Evolutionary conservation across 2,113 vertebrate genomes (phyloP), one percentile per base, ranked within the genome.

Genomic region (Phrynosoma platyrhinos): DNA sequence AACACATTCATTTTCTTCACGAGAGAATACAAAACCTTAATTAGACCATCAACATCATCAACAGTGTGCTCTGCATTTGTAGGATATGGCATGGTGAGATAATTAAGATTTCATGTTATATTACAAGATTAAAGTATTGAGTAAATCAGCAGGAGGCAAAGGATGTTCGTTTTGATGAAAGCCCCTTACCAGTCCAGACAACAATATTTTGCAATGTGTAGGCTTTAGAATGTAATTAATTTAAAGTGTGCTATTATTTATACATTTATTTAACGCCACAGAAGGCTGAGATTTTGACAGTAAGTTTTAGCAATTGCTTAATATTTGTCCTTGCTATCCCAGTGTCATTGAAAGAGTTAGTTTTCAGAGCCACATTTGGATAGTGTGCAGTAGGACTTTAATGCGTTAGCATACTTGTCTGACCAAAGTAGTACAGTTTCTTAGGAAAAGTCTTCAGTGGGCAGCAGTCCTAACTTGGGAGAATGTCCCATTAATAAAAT

Each of bases 1-100:
- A 88, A 80, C 88, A 80, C 68, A 85, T 80, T 85, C 88, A 81
- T 85, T 85, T 85, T 23, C 83, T 36, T 89, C 78, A 64, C 53
- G n/a, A 85, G 68, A 72, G 81, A 89, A 74, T 84, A 36, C n/a
- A 66, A 79, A 74, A 53, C 14, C 68, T 89, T 80, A 89, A 85
- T 89, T 89, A 81, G 77, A 85, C 53, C 32, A 74, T 89, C 77
- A 83, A 66, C 30, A 66, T 40, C 87, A 84, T 79, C 64, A 79
- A 36, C 72, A 88, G 12, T 25, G 9, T 55, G 53, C 72, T 20
- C 79, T 79, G 76, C 30, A 36, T 80, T 81, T 85, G 83, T 64
- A 30, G 69, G 77, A 36, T 64, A 47, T 36, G 9, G n/a, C 30
- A 25, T 42, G 36, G 30, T 66, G 64, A 30, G 25, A 85, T 81